phyloP scores from a whole-genome alignment of 2,113 vertebrate species.

The Syngnathus typhle region DNA sequence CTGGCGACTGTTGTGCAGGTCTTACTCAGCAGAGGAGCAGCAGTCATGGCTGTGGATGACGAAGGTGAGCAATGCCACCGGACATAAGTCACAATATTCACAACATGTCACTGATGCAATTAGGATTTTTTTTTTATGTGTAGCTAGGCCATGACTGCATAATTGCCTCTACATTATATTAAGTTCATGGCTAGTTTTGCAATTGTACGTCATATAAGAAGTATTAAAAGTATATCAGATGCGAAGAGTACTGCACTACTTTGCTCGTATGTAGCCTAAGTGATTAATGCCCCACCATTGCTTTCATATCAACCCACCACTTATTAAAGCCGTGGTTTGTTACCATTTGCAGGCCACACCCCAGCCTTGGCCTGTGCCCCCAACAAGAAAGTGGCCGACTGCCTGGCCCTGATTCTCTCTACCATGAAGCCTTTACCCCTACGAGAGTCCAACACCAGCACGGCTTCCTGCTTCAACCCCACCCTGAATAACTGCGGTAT shows the following conservation, averaged over 20 bases:
- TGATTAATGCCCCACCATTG: not conserved
- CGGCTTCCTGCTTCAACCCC: conserved; percentile 81
- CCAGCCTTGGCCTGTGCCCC: conserved; percentile 94
- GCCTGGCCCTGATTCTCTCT: conserved; percentile 96
- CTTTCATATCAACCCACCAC: no score
- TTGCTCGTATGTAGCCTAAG: not conserved
- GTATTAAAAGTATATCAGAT: not conserved
- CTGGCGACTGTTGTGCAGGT: conserved; percentile 93
- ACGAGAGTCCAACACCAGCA: conserved; percentile 73
- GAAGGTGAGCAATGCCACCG: conserved; percentile 73
- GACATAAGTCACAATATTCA: no score
- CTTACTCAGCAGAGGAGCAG: conserved; percentile 89
- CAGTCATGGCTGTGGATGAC: conserved; percentile 91
- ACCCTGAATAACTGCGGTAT: conserved; percentile 89
- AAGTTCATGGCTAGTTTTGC: no score
- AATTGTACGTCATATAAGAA: not conserved
- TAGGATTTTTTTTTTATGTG: no score
- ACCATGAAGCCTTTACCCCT: conserved; percentile 98
- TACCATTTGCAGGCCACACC: conserved; percentile 76
- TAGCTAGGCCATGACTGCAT: no score
- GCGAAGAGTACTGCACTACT: not conserved
- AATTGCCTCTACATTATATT: no score
- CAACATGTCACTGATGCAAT: no score
- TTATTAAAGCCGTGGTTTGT: not conserved
- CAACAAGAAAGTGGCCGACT: conserved; percentile 96